Evolutionary conservation across 1,140 invertebrate genomes (phyloP).

Genomic region (Bradysia coprophila): DNA sequence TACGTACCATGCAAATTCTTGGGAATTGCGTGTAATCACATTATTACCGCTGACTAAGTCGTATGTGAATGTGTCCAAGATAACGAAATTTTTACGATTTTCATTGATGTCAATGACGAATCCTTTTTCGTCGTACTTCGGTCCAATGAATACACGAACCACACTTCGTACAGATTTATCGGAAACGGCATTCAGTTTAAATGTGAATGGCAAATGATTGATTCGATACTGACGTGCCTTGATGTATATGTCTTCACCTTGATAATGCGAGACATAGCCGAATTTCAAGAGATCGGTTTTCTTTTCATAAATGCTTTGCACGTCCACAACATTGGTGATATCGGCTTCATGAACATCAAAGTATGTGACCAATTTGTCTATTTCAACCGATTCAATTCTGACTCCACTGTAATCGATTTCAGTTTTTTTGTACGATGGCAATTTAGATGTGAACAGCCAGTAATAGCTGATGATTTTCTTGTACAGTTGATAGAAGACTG

Average conservation of each 20-base stretch:
- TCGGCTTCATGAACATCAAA: constrained; percentile 13
- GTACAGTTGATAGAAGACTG: constrained; percentile 35
- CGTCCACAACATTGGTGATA: constrained; percentile 13
- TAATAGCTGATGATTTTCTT: constrained; percentile 32
- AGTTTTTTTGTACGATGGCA: no score
- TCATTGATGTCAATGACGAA: constrained; percentile 27
- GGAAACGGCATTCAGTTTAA: constrained; percentile 32
- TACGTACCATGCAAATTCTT: constrained; percentile 28
- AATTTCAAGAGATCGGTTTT: constrained; percentile 4
- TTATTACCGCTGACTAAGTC: constrained; percentile 34
- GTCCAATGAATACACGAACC: constrained; percentile 37
- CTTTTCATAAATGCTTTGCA: constrained; percentile 2
- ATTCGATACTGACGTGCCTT: constrained; percentile 21
- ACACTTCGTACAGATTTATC: constrained; percentile 30
- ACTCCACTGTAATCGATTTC: constrained; percentile 32
- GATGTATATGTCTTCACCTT: constrained; percentile 5
- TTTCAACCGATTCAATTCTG: constrained; percentile 31
- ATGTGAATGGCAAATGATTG: constrained; percentile 37
- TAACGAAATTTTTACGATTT: constrained; percentile 30
- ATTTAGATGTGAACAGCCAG: no score
- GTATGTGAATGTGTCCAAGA: constrained; percentile 32
- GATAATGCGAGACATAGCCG: constrained; percentile 17
- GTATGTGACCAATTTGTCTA: constrained; percentile 24
- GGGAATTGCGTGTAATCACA: constrained; percentile 30
- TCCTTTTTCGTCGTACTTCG: constrained; percentile 29